Conservation (phyloP, 2,113 vertebrate genomes). For the Gambusia affinis region DNA sequence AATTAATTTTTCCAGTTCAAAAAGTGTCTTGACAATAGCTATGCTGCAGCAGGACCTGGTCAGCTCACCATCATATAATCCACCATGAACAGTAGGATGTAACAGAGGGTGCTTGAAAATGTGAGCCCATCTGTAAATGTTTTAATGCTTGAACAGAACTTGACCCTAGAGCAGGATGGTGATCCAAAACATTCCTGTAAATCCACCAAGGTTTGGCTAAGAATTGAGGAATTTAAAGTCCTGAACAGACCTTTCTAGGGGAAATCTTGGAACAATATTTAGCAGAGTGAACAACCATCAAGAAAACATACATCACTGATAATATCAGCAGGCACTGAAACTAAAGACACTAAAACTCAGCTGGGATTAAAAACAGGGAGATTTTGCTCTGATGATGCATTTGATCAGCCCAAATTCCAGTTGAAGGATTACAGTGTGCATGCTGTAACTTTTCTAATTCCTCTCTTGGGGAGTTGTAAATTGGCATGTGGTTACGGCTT, state of each 20-base stretch:
- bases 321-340: neutral
- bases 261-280: neutral
- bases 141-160: too few relatives aligned
- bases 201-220: too few relatives aligned
- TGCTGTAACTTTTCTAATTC: conserved; percentile 37
- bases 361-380: neutral
- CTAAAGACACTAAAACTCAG: neutral
- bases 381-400: neutral
- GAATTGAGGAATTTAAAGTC: too few relatives aligned
- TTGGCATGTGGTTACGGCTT: conserved; percentile 43
- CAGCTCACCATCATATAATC: too few relatives aligned
- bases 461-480: conserved; percentile 45
- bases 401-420: conserved; percentile 1
- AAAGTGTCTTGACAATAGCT: neutral
- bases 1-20: neutral
- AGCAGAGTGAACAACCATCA: too few relatives aligned
- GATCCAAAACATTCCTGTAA: too few relatives aligned
- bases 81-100: too few relatives aligned
- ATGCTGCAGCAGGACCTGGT: too few relatives aligned
- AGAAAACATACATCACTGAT: neutral
- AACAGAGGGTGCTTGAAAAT: too few relatives aligned
- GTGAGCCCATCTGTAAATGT: too few relatives aligned
- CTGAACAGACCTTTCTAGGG: neutral
- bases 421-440: conserved; percentile 2
- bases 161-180: too few relatives aligned